Evolutionary conservation across 2,113 vertebrate species (phyloP).

Genomic region (Microtus richardsoni): DNA sequence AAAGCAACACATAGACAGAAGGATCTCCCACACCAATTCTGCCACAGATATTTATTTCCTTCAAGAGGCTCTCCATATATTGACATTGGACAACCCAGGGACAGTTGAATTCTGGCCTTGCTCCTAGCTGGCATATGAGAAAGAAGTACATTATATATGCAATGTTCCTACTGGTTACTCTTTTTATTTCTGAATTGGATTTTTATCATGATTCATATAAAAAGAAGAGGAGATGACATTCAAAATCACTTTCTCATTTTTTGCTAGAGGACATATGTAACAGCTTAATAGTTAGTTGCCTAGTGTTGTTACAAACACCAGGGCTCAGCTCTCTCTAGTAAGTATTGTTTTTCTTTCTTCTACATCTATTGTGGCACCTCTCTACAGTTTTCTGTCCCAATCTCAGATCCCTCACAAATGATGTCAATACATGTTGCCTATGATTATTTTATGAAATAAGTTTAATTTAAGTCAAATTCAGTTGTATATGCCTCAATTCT

Average conservation of each 20-base stretch:
- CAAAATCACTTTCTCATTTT: not conserved
- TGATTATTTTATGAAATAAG: slow-evolving; percentile 38
- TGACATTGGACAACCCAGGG: slow-evolving; percentile 66
- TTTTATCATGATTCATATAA: slow-evolving; percentile 88
- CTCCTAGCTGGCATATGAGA: slow-evolving; percentile 74
- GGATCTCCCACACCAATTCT: not conserved
- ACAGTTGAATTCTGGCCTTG: slow-evolving; percentile 64
- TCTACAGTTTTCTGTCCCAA: not conserved
- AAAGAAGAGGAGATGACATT: not conserved
- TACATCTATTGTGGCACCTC: not conserved
- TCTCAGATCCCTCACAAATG: not conserved
- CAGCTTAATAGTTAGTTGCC: not conserved
- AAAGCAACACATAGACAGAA: too few species aligned
- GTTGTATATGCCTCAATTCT: not conserved
- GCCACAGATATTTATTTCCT: not conserved
- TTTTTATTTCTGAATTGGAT: slow-evolving; percentile 84
- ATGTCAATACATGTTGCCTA: not conserved
- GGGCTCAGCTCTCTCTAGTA: not conserved
- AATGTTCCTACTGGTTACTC: slow-evolving; percentile 82
- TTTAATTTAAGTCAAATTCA: slow-evolving; percentile 41
- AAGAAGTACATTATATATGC: slow-evolving; percentile 79
- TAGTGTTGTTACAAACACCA: not conserved
- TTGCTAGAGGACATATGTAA: not conserved
- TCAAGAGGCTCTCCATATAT: slow-evolving; percentile 68
- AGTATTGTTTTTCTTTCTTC: not conserved